Conservation (phyloP, 2,113 vertebrate genomes). For the Muscicapa adusta region DNA sequence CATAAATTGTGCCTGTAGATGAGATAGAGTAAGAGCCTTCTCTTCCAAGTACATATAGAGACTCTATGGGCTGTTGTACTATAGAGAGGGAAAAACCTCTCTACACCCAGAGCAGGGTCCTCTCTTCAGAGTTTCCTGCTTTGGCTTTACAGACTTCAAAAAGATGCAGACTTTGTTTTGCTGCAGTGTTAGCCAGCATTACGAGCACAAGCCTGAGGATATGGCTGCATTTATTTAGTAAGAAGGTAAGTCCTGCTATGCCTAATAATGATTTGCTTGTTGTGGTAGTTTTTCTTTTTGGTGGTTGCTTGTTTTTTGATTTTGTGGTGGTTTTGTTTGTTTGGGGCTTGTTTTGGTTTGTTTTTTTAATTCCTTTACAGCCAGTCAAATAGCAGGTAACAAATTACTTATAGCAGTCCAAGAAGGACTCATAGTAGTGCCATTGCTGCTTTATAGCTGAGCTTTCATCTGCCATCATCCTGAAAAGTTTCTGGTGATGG, state of each 20-base stretch:
- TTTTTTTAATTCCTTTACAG: background rate
- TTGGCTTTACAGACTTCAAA: background rate
- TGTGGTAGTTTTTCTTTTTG: background rate
- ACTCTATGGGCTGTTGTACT: fast-evolving
- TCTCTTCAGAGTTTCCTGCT: background rate
- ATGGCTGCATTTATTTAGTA: background rate
- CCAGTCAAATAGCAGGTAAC: background rate
- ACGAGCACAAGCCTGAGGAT: background rate
- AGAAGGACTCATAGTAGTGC: background rate
- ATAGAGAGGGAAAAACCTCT: background rate
- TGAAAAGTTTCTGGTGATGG: background rate
- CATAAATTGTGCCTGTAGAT: background rate
- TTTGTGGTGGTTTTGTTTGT: background rate
- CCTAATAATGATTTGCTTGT: background rate
- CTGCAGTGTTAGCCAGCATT: background rate
- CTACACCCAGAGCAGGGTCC: background rate
- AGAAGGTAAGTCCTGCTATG: background rate
- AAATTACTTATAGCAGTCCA: background rate
- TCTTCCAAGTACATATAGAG: background rate
- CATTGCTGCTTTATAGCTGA: background rate
- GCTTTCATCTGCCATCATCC: background rate
- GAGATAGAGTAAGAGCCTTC: background rate
- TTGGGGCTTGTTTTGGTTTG: background rate
- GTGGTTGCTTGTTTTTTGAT: background rate
- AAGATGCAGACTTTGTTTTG: background rate